Evolutionary conservation across 1,140 invertebrate species (phyloP).

Genomic region (Varroa destructor): DNA sequence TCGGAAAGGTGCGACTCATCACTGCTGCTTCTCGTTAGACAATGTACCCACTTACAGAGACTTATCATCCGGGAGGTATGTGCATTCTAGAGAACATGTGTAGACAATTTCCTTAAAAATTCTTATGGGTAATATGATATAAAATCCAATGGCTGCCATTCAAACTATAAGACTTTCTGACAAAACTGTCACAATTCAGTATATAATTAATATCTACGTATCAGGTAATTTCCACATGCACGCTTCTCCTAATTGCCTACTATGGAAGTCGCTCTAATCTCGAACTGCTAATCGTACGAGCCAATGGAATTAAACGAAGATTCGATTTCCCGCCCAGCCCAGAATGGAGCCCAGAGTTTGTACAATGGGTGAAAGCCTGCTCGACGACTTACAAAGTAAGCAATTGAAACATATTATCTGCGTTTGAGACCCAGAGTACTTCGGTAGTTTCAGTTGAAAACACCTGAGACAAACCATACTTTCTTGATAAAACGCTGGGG

Average conservation of each 20-base stretch:
- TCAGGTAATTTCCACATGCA: conserved; percentile 55
- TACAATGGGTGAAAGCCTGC: conserved; percentile 47
- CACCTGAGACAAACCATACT: no score
- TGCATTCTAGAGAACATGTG: background rate
- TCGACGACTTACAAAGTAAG: conserved; percentile 49
- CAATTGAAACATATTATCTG: no score
- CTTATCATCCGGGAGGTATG: conserved; percentile 9
- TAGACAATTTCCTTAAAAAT: no score
- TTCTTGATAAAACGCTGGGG: no score
- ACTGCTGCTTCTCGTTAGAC: conserved; percentile 49
- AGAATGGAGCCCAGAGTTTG: conserved; percentile 55
- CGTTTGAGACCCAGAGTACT: no score
- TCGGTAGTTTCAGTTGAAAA: no score
- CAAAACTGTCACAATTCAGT: no score
- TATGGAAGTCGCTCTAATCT: conserved; percentile 39
- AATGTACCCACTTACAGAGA: conserved; percentile 40
- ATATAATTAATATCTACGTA: no score
- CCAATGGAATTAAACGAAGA: conserved; percentile 55
- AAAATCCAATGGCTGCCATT: no score
- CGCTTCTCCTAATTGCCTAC: conserved; percentile 55
- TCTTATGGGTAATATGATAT: no score
- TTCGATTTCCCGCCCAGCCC: conserved; percentile 55
- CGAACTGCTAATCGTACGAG: conserved; percentile 51
- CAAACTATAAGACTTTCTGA: background rate
- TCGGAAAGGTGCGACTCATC: conserved; percentile 51